Base-by-base conservation (phyloP, 35 echinoderm and acorn worm species). In the Lytechinus pictus region DNA sequence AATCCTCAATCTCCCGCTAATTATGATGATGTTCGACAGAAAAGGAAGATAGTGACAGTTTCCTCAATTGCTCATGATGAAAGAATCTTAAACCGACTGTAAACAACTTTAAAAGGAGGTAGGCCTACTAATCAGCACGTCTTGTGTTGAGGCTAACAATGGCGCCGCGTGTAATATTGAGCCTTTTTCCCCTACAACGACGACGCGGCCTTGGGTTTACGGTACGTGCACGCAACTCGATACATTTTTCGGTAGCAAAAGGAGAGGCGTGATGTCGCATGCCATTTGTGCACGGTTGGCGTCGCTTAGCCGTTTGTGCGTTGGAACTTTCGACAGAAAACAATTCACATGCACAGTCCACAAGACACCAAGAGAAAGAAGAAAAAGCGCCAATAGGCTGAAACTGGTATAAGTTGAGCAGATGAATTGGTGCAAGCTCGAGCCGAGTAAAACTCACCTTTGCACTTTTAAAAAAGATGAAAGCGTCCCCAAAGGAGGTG, bases 211-310 rank as follows among this genome's bases (percentile, higher is more conserved):
- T 79, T 79, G 66, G 66, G 66, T 79, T 79, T 14, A 79, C 66
- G 66, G 66, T 79, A 6, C 66, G 66, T 79, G 66, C 66, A 79
- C 66, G 66, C 66, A 79, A 79, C 66, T 79, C n/a, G 66, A 79
- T 79, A 79, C 66, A 79, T 24, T 79, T 79, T 79, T 79, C 4
- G 66, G 66, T 79, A 79, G 66, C 66, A 5, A 79, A 79, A 79
- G 66, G 14, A 16, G 66, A 79, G 66, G 66, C 66, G 66, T 79
- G 66, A 79, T 79, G 66, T 79, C 66, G 66, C 66, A 79, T 79
- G 66, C 66, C n/a, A 79, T 79, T 79, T 79, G 19, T 79, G n/a
- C 66, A 79, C 66, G 66, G 19, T 79, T 79, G 66, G 66, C 66
- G 66, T 79, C 66, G 66, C 66, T 79, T 79, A 79, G 16, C 66